phyloP scores from a whole-genome alignment of 2,797 vertebrate genomes.

The Poeciliopsis presidionis region DNA sequence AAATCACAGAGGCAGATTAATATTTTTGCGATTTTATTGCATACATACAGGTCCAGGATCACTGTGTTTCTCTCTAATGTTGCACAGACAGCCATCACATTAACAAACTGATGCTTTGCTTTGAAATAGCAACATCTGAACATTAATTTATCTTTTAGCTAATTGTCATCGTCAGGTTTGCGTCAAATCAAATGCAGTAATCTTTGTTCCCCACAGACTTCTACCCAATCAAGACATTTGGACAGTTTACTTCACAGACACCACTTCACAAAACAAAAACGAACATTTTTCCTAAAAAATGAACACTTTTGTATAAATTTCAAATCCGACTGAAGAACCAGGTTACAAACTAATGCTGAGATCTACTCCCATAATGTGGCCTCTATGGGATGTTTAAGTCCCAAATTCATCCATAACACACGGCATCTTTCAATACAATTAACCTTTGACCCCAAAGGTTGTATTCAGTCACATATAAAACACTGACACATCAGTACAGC shows the following conservation, averaged over 20 bases:
- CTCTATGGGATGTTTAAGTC: slow-evolving; percentile 29
- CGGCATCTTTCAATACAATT: slow-evolving; percentile 23
- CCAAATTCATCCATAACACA: slow-evolving; percentile 19
- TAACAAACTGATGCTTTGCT: slow-evolving; percentile 66
- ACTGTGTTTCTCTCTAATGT: slow-evolving; percentile 54
- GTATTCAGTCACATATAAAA: slow-evolving; percentile 35
- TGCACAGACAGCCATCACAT: slow-evolving; percentile 66
- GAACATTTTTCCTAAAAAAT: slow-evolving; percentile 30
- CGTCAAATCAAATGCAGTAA: slow-evolving; percentile 46
- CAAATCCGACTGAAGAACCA: slow-evolving; percentile 13
- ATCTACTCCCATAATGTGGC: slow-evolving; percentile 57
- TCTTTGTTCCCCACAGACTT: slow-evolving; percentile 51
- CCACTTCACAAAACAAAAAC: slow-evolving; percentile 66
- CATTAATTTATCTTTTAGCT: slow-evolving; percentile 50
- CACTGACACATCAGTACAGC: slow-evolving; percentile 55
- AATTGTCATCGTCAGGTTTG: slow-evolving; percentile 40
- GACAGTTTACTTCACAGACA: slow-evolving; percentile 62
- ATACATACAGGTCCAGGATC: slow-evolving; percentile 56
- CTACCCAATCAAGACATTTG: slow-evolving; percentile 45
- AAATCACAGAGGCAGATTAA: background rate
- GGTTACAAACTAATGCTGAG: slow-evolving; percentile 41
- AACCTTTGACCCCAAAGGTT: slow-evolving; percentile 32
- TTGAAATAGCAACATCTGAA: slow-evolving; percentile 55
- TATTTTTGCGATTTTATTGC: slow-evolving; percentile 69
- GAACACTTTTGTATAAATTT: slow-evolving; percentile 26